A percentile compares a stretch with the other conserved stretches of the same genome.
Conservation (phyloP, 1,140 invertebrate genomes). For the Euwallacea fornicatus region DNA sequence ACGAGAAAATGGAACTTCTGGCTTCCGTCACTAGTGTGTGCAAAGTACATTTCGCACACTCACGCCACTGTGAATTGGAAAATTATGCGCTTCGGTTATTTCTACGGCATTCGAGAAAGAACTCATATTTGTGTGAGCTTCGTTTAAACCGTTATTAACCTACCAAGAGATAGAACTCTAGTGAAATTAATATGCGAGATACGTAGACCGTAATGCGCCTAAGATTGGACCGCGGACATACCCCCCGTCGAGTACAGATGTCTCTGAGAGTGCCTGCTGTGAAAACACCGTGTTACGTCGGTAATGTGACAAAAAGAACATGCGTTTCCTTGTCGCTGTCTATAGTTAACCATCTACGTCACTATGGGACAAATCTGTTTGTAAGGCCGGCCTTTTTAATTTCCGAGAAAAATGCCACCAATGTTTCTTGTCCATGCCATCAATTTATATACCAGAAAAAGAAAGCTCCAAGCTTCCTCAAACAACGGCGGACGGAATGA, state of each 20-base stretch:
- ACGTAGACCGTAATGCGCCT: constrained; percentile 26
- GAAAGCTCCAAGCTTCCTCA: too few relatives aligned
- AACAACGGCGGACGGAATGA: neutral
- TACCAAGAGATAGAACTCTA: too few relatives aligned
- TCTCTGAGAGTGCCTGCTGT: constrained; percentile 20
- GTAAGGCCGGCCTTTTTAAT: constrained; percentile 5
- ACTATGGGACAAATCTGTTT: constrained; percentile 18
- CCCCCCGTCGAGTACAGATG: constrained; percentile 25
- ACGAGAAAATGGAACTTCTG: too few relatives aligned
- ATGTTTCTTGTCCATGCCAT: too few relatives aligned
- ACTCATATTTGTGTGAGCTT: too few relatives aligned
- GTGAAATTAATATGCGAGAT: constrained; percentile 30
- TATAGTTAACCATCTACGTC: constrained; percentile 28
- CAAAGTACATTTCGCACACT: too few relatives aligned
- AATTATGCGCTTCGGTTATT: too few relatives aligned
- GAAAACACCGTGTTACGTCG: constrained; percentile 34
- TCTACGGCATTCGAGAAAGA: too few relatives aligned
- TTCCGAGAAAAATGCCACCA: neutral
- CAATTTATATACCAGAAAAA: too few relatives aligned
- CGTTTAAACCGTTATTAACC: too few relatives aligned
- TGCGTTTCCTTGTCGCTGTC: constrained; percentile 26
- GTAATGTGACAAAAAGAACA: constrained; percentile 37
- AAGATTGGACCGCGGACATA: constrained; percentile 24
- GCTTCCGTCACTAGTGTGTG: too few relatives aligned
- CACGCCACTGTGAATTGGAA: too few relatives aligned